Percentiles rank a stretch among this genome's conserved stretches.
Evolutionary conservation across 2,113 vertebrate genomes (phyloP).

Genomic region (Pachyramphus minor): DNA sequence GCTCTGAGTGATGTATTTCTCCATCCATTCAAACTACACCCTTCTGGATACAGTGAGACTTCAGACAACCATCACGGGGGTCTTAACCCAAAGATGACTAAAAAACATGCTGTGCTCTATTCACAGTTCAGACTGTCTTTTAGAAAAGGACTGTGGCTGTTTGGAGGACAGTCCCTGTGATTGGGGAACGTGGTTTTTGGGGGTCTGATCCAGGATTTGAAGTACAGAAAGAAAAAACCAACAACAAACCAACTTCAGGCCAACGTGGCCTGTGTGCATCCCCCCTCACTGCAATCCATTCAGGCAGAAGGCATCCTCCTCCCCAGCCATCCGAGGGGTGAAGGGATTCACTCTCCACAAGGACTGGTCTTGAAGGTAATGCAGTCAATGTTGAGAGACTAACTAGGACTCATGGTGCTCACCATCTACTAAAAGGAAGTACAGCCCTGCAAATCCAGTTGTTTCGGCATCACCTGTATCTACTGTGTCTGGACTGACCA

Average conservation of each 20-base stretch:
- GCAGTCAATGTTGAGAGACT: not conserved
- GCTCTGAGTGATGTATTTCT: not conserved
- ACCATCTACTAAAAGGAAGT: not conserved
- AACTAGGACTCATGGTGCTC: not conserved
- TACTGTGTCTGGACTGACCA: not conserved
- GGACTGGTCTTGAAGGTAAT: fast-evolving
- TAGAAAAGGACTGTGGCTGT: not conserved
- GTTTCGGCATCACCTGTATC: not conserved
- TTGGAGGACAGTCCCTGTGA: not conserved
- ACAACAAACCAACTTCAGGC: not conserved
- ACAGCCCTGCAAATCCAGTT: not conserved
- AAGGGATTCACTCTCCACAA: not conserved
- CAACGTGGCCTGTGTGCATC: not conserved
- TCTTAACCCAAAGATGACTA: not conserved
- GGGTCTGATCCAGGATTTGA: not conserved
- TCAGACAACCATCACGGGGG: not conserved
- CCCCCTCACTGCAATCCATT: fast-evolving
- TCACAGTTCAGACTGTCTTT: not conserved
- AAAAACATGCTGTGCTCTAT: fast-evolving
- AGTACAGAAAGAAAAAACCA: not conserved
- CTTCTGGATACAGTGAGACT: not conserved
- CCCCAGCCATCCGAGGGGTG: fast-evolving
- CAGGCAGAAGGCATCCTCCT: not conserved
- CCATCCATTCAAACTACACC: not conserved
- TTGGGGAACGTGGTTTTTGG: not conserved